These are phyloP conservation scores for Spilarctia lutea DNA, from an alignment of 2,888 invertebrate genomes.

Conservation along the genomic window DNA sequence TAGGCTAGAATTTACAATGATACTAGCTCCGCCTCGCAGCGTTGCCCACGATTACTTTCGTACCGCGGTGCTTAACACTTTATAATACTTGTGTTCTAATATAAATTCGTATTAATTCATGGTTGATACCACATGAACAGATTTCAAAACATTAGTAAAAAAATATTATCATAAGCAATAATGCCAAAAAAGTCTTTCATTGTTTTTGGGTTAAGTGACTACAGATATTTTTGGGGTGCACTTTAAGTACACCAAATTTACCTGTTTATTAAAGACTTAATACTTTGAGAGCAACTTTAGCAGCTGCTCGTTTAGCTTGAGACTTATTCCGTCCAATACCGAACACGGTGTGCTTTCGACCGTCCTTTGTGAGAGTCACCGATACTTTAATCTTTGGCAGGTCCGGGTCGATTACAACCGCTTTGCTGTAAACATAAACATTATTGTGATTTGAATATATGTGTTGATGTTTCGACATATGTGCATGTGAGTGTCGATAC, in stretches of 20 bases:
- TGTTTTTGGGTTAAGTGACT: neutral
- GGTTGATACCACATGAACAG: neutral
- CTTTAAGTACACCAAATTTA: neutral
- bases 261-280: conserved; percentile 56
- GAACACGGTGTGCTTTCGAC: conserved; percentile 86
- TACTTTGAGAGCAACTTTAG: conserved; percentile 90
- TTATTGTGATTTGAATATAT: neutral
- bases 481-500: neutral
- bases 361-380: conserved; percentile 87
- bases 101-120: conserved; percentile 14
- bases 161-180: neutral
- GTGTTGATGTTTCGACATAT: neutral
- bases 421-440: conserved; percentile 56
- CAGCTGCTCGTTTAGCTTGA: conserved; percentile 92
- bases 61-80: too few species aligned
- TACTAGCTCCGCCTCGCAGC: too few species aligned
- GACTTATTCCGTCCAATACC: conserved; percentile 91
- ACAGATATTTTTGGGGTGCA: neutral
- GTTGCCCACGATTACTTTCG: neutral
- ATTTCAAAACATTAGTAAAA: neutral
- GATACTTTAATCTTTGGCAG: conserved; percentile 85
- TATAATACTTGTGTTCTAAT: neutral
- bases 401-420: conserved; percentile 53
- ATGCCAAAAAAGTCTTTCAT: neutral
- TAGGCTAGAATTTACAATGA: too few species aligned